Conservation (phyloP, 1,140 invertebrate genomes). For the Drosophila lowei region DNA sequence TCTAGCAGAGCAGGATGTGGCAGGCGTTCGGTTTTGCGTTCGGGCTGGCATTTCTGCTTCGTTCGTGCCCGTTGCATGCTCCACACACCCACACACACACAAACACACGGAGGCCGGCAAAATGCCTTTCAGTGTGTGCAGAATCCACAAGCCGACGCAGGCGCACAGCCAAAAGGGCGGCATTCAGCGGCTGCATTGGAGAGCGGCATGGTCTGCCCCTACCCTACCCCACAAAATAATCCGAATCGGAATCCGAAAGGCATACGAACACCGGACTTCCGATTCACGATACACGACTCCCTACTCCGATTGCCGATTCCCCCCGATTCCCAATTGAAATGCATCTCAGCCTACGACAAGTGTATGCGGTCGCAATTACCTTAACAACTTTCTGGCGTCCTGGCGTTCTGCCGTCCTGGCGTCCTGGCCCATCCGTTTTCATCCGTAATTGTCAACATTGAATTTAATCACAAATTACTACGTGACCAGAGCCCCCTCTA, state of each 20-base stretch:
- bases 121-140: conserved; percentile 37
- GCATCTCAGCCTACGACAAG: conserved; percentile 54
- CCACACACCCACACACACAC: too few species aligned
- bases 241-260: too few species aligned
- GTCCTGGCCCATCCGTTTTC: too few species aligned
- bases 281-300: too few species aligned
- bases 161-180: conserved; percentile 46
- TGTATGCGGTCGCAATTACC: conserved; percentile 60
- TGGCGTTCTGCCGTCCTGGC: not conserved
- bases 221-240: not conserved
- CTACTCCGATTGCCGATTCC: too few species aligned
- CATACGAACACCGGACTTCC: too few species aligned
- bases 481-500: conserved; percentile 37
- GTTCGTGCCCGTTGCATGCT: conserved; percentile 28
- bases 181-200: conserved; percentile 55
- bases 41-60: conserved; percentile 12
- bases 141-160: conserved; percentile 72
- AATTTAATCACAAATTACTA: conserved; percentile 72
- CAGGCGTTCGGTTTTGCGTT: conserved; percentile 35
- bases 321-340: conserved; percentile 56
- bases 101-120: conserved; percentile 45
- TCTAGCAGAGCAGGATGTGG: conserved; percentile 21
- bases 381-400: conserved; percentile 60
- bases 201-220: not conserved
- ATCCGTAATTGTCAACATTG: conserved; percentile 64